A percentile compares a stretch with the other conserved stretches of the same genome.
Evolutionary conservation across 2,888 invertebrate genomes (phyloP).

Genomic region (Digitonthophagus gazella): DNA sequence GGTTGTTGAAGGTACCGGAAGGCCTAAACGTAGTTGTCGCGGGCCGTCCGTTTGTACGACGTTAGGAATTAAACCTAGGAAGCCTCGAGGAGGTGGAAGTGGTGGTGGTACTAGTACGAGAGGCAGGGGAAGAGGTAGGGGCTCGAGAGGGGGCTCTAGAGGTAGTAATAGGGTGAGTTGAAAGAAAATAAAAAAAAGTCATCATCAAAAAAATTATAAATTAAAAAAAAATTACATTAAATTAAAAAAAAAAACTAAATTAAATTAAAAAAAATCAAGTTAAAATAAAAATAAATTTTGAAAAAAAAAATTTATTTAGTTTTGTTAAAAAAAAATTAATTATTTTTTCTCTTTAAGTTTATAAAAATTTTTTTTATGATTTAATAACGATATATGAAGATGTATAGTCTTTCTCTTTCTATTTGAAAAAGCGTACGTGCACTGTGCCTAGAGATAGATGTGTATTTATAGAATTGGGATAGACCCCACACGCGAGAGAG

Average conservation of each 20-base stretch:
- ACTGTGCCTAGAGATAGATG: background rate
- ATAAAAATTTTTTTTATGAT: too few relatives aligned
- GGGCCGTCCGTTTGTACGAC: constrained; percentile 48
- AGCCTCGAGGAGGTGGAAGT: constrained; percentile 43
- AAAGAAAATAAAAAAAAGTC: constrained; percentile 27
- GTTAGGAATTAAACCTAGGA: constrained; percentile 48
- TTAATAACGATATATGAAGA: too few relatives aligned
- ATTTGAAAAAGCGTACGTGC: background rate
- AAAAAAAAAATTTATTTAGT: too few relatives aligned
- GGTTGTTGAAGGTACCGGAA: constrained; percentile 29
- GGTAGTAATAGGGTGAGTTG: constrained; percentile 30
- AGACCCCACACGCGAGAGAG: background rate
- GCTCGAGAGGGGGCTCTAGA: constrained; percentile 33
- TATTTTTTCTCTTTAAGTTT: too few relatives aligned
- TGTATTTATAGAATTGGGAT: background rate
- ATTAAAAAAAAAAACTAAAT: constrained; percentile 9
- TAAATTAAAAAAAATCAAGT: background rate
- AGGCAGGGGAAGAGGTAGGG: constrained; percentile 43
- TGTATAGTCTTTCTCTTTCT: too few relatives aligned
- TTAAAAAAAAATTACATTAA: constrained; percentile 17
- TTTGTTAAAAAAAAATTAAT: too few relatives aligned
- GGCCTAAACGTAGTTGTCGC: constrained; percentile 51
- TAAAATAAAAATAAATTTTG: too few relatives aligned
- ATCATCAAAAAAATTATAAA: constrained; percentile 18
- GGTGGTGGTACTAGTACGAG: constrained; percentile 22